A percentile compares a stretch with the other conserved stretches of the same genome.
These are phyloP conservation scores for Oenanthe oenanthe DNA, from an alignment of 2,113 vertebrate species.

Conservation along the genomic window DNA sequence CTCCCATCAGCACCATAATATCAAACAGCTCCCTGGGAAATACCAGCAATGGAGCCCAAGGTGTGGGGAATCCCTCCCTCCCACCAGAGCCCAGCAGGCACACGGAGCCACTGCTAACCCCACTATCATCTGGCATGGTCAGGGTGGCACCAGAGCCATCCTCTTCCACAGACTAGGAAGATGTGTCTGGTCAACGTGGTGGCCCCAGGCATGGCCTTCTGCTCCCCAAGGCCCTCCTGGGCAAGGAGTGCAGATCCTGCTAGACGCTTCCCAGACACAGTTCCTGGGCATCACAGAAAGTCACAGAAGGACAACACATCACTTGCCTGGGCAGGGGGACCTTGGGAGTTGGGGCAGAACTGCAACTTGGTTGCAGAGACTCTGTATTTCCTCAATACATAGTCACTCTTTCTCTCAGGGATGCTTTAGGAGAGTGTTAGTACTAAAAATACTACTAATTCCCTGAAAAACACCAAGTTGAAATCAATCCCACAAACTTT, in stretches of 20 bases:
- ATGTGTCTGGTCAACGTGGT: fast-evolving
- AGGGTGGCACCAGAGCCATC: background rate
- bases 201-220: background rate
- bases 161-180: fast-evolving
- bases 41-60: fast-evolving
- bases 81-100: fast-evolving
- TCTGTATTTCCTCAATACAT: background rate
- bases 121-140: fast-evolving
- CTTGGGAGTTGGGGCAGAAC: background rate
- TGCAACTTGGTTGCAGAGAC: background rate
- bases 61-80: background rate
- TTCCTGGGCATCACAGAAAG: background rate
- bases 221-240: background rate
- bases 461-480: slow-evolving; percentile 2
- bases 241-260: background rate
- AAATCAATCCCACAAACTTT: slow-evolving; percentile 58
- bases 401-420: background rate
- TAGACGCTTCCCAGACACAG: fast-evolving
- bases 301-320: fast-evolving
- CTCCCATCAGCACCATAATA: background rate
- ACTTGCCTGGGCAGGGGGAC: background rate
- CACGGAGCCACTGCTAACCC: background rate
- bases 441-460: slow-evolving; percentile 37
- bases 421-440: background rate
- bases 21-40: background rate